These are phyloP conservation scores for Aurelia aurita DNA, from an alignment of 30 jellyfish, hydroid and myxozoan species.

Conservation along the genomic window DNA sequence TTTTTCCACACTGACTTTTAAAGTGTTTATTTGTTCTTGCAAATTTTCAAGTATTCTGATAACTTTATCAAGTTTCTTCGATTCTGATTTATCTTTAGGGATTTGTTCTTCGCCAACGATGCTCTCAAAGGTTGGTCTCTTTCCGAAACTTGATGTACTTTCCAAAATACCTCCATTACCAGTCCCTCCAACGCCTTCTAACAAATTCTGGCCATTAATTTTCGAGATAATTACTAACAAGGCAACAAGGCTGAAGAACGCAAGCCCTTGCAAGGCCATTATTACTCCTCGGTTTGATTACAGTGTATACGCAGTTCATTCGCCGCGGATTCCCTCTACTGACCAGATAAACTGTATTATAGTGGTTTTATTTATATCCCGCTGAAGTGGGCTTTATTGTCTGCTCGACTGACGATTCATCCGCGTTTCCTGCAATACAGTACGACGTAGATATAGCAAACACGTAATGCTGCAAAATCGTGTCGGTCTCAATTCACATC, in stretches of 20 bases:
- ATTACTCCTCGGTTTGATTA: not conserved
- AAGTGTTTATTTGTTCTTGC: slow-evolving; percentile 21
- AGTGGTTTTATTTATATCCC: not conserved
- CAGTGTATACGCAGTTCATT: not conserved
- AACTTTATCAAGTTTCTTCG: slow-evolving; percentile 35
- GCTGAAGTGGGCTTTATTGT: slow-evolving; percentile 38
- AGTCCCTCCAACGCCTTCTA: not conserved
- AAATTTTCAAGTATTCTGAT: slow-evolving; percentile 26
- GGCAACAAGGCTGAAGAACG: not conserved
- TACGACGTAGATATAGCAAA: no score
- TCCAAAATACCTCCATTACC: not conserved
- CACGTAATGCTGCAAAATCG: no score
- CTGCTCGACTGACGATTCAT: slow-evolving; percentile 27
- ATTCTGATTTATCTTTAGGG: not conserved
- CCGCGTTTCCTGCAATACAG: slow-evolving; percentile 41
- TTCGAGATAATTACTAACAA: not conserved
- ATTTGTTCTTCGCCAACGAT: not conserved
- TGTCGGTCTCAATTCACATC: no score
- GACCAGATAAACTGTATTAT: slow-evolving; percentile 1
- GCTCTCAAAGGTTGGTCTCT: slow-evolving; percentile 1
- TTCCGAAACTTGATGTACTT: not conserved
- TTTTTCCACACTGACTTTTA: slow-evolving; percentile 31
- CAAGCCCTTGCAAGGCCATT: slow-evolving; percentile 13
- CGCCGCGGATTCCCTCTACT: slow-evolving; percentile 7
- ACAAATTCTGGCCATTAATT: not conserved